These are phyloP conservation scores for Nephrotoma guestfalica DNA, from an alignment of 2,888 invertebrate species.

Conservation along the genomic window DNA sequence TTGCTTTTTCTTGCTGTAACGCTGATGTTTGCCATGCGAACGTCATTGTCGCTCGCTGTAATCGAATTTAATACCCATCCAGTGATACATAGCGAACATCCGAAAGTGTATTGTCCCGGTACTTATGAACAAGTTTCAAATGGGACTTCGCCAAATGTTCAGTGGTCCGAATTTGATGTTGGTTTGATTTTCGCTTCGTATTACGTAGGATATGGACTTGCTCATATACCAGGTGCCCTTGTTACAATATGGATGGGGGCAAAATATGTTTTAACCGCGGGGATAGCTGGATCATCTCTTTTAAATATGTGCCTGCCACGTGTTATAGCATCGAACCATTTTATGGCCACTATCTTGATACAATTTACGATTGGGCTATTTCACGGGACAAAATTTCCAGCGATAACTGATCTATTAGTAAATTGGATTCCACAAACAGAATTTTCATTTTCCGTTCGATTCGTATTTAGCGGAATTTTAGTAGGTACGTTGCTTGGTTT, in stretches of 20 bases:
- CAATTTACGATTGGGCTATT: background rate
- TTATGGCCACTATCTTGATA: background rate
- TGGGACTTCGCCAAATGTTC: background rate
- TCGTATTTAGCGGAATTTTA: background rate
- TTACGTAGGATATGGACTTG: background rate
- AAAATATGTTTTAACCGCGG: background rate
- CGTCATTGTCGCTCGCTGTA: background rate
- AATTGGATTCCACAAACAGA: background rate
- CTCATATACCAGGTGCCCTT: background rate
- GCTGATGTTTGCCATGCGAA: background rate
- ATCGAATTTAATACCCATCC: background rate
- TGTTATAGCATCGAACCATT: background rate
- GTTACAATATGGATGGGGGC: background rate
- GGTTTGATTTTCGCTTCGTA: background rate
- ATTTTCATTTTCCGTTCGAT: background rate
- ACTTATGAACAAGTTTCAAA: background rate
- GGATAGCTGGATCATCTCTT: background rate
- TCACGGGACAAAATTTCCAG: background rate
- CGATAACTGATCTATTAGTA: background rate
- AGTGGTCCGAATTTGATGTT: background rate
- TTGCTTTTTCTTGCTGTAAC: background rate
- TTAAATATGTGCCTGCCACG: background rate
- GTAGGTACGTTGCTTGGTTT: background rate
- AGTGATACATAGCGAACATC: background rate
- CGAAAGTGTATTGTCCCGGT: background rate